phyloP scores from a whole-genome alignment of 2,888 invertebrate species.

The Drosophila austrosaltans region DNA sequence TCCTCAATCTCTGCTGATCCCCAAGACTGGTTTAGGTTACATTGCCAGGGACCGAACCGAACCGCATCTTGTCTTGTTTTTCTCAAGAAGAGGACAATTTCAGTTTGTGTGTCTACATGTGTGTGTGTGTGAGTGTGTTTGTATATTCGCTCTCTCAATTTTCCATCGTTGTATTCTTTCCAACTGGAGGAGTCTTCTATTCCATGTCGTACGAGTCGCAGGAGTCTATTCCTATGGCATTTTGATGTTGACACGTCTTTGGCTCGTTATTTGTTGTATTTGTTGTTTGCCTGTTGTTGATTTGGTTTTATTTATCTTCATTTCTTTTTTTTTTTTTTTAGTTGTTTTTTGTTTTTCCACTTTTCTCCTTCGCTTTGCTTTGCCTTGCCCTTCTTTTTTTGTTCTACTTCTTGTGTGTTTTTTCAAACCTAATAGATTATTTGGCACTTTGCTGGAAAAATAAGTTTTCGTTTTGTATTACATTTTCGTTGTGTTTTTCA shows the following conservation, averaged over 20 bases:
- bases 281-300: slow-evolving; percentile 15
- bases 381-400: slow-evolving; percentile 25
- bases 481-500: slow-evolving; percentile 15
- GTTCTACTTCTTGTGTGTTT: slow-evolving; percentile 38
- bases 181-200: slow-evolving; percentile 53
- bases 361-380: slow-evolving; percentile 14
- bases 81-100: background rate
- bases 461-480: slow-evolving; percentile 35
- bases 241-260: slow-evolving; percentile 57
- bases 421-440: slow-evolving; percentile 59
- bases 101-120: background rate
- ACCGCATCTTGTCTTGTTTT: slow-evolving; percentile 5
- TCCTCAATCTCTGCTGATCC: background rate
- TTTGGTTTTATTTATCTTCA: slow-evolving; percentile 28
- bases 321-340: slow-evolving; percentile 24
- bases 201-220: slow-evolving; percentile 27
- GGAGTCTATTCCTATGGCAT: slow-evolving; percentile 43
- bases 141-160: background rate
- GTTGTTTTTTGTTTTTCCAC: slow-evolving; percentile 36
- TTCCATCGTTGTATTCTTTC: slow-evolving; percentile 13
- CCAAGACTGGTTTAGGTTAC: slow-evolving; percentile 4
- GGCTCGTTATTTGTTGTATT: slow-evolving; percentile 12
- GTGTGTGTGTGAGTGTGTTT: background rate
- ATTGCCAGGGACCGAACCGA: background rate
- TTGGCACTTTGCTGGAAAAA: slow-evolving; percentile 46